A percentile compares a stretch with the other conserved stretches of the same genome.
Evolutionary conservation across 2,113 vertebrate species (phyloP).

Genomic region (Eurystomus gularis): DNA sequence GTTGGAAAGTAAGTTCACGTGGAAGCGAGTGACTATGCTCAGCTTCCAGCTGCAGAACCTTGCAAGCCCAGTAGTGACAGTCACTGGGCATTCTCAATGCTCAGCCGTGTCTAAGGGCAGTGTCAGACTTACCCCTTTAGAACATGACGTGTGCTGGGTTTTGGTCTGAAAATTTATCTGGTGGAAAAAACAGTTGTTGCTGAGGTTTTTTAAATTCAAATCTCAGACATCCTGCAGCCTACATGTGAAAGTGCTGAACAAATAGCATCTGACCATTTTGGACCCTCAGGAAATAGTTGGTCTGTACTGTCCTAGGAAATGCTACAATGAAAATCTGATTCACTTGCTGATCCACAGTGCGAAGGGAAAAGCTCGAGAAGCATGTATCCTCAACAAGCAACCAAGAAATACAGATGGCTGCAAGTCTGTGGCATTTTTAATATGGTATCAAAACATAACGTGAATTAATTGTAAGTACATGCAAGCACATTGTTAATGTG

Average conservation of each 20-base stretch:
- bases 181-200: background rate
- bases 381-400: background rate
- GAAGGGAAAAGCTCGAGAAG: background rate
- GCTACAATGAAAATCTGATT: background rate
- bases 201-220: background rate
- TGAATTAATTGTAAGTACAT: background rate
- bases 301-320: background rate
- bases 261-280: background rate
- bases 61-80: background rate
- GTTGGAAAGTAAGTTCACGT: background rate
- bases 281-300: background rate
- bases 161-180: background rate
- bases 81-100: background rate
- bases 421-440: background rate
- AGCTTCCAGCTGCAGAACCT: background rate
- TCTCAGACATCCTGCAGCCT: background rate
- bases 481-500: background rate
- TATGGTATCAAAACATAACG: background rate
- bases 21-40: background rate
- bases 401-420: background rate
- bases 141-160: background rate
- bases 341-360: background rate
- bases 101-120: too few species aligned
- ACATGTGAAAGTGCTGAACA: background rate
- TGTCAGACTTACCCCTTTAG: background rate